Evolutionary conservation across 2,113 vertebrate species (phyloP), one percentile per base, ranked within the genome.

Genomic region (Hyperopisus bebe): DNA sequence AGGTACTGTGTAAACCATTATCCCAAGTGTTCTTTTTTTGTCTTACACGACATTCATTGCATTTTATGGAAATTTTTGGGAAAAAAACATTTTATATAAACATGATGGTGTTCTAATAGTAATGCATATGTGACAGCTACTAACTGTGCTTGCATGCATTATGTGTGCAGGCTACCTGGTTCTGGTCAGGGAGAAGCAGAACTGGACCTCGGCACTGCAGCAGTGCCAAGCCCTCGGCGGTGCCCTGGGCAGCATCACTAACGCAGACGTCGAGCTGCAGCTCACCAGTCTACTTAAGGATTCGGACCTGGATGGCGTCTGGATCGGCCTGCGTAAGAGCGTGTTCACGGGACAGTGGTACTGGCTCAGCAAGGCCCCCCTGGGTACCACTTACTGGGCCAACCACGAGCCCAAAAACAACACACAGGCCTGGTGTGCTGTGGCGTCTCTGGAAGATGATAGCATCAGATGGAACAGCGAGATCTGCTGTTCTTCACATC

Each of bases 261-360:
- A 1, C 0, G 0, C 24, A 0, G 11, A 2, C 0, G 4, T 90
- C 42, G 2, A 0, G 0, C 90, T 0, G 21, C 94, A 53, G 55
- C 8, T 48, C 0, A 0, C 0, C 51, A 24, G 3, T 1, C 6
- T 0, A 0, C 2, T 3, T 35, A n/a, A 87, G 85, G 0, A 17
- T 27, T 53, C 85, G 31, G 1, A 0, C 2, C 10, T 21, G 7
- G 0, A 3, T 80, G 9, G 88, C 0, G 90, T 87, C 8, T 96
- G 96, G 96, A 93, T 96, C 21, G 93, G 95, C 55, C 88, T 95
- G 92, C 93, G 95, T 0, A 93, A 92, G 0, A 91, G 90, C 90
- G 90, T 94, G 2, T 11, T 51, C 48, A 92, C 58, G 0, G 92
- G 92, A 0, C 24, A 91, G 1, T 96, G 94, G 94, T 95, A 95